Evolutionary conservation across 1,140 invertebrate genomes (phyloP).

Genomic region (Lepidurus apus): DNA sequence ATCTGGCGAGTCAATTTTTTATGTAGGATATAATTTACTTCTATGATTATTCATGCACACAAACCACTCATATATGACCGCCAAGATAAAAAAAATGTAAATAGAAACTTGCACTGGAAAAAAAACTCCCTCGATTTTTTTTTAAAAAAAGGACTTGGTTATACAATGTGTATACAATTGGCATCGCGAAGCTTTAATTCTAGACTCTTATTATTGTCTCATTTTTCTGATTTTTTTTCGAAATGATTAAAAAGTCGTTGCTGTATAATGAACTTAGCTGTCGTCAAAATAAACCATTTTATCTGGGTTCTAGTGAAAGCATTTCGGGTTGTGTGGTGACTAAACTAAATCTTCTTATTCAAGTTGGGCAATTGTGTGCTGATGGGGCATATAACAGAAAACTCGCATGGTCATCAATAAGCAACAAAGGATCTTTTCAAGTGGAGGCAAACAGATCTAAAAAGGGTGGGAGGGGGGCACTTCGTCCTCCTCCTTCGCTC

Average conservation of each 20-base stretch:
- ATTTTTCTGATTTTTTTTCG: not conserved
- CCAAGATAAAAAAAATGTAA: not conserved
- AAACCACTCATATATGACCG: not conserved
- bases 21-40: not conserved
- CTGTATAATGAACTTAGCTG: conserved; percentile 22
- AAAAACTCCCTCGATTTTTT: not conserved
- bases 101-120: not conserved
- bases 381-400: conserved; percentile 7
- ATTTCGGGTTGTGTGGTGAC: not conserved
- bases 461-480: no score
- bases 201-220: conserved; percentile 10
- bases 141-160: not conserved
- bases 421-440: conserved; percentile 19
- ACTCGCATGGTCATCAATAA: conserved; percentile 14
- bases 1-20: not conserved
- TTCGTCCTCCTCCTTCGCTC: no score
- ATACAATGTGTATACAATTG: conserved; percentile 6
- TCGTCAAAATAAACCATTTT: conserved; percentile 20
- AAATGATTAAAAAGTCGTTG: not conserved
- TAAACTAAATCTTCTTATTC: not conserved
- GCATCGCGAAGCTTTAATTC: conserved; percentile 14
- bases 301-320: not conserved
- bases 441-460: not conserved
- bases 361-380: conserved; percentile 7
- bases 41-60: no score